Evolutionary conservation across 2,888 invertebrate species (phyloP), one percentile per base, ranked within the genome.

Genomic region (Danaus chrysippus): DNA sequence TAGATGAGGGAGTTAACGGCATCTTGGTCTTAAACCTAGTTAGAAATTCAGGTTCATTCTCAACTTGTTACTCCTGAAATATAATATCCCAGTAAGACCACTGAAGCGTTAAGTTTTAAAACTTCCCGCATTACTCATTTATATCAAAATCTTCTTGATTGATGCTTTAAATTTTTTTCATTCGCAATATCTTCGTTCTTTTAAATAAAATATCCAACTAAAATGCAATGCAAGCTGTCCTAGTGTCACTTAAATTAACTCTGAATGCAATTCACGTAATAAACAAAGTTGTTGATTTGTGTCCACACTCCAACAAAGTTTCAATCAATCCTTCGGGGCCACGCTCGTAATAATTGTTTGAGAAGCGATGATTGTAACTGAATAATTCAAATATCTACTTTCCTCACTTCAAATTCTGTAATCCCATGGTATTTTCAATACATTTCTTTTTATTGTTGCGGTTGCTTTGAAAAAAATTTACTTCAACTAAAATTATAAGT

Each of bases 121-220:
- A 49, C 49, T 49, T 49, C 17, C 10, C 15, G 17, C 15, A 49
- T 49, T 49, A 49, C 17, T 49, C 15, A 49, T 49, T 49, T 49
- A 17, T 49, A 3, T 49, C 17, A 10, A 17, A 49, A 49, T 49
- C 17, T 49, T 49, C 49, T 10, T 17, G 11, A n/a, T 34, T 34
- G 23, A 8, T 34, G 17, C 10, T 49, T 10, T 49, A 1, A 49
- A 10, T 10, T 49, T 49, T 49, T 49, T 49, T 17, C 9, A 10
- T 49, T 49, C 49, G 1, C 10, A 15, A 34, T 34, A 34, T 34
- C 23, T 34, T 34, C 23, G 23, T 34, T 34, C 2, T 34, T 34
- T 34, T 34, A 3, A 34, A 34, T 34, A 5, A 34, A 34, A 3
- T 34, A 34, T 34, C 23, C 23, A 34, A 34, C 23, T 34, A 34